Evolutionary conservation across 2,888 invertebrate genomes (phyloP), one percentile per base, ranked within the genome.

Genomic region (Sussaba pulchella): DNA sequence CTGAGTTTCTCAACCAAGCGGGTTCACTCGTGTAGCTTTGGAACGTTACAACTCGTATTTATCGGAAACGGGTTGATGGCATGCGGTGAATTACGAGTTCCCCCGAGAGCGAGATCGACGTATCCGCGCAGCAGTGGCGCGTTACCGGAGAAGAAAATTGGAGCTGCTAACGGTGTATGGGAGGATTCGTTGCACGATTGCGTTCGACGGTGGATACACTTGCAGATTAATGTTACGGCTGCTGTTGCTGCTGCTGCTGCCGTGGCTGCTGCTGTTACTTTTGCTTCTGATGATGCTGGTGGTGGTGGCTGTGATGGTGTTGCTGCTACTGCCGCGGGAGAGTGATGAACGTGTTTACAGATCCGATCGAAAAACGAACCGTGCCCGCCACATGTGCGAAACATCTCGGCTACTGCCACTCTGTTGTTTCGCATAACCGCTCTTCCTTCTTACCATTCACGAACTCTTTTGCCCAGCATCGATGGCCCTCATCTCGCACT

Each of bases 61-160:
- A 70, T 75, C 69, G 39, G 8, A 43, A 67, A 43, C 54, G 43
- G 43, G 41, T 69, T 14, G 69, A 24, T 69, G 24, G n/a, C 47
- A 57, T 54, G 63, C 50, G 43, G 75, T 78, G 74, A 82, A 81
- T 83, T 82, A 83, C 78, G 78, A 78, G 80, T 61, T 82, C 77
- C 71, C 69, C 63, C 26, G 31, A 6, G 31, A 31, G 73, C 43
- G 52, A 72, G 79, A 74, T 75, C 75, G 74, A 80, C 82, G 76
- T 80, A 83, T 80, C 78, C 75, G 77, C 47, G 73, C 41, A 57
- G 54, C 67, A 59, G 14, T 45, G 57, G 81, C 80, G 77, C 82
- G 82, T 80, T 82, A 83, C 79, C 79, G 81, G 71, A 78, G 80
- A 85, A 84, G 85, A 85, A 86, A 86, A 86, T 85, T 86, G 85